Evolutionary conservation across 2,888 invertebrate genomes (phyloP), one percentile per base, ranked within the genome.

Genomic region (Euzetes globulus): DNA sequence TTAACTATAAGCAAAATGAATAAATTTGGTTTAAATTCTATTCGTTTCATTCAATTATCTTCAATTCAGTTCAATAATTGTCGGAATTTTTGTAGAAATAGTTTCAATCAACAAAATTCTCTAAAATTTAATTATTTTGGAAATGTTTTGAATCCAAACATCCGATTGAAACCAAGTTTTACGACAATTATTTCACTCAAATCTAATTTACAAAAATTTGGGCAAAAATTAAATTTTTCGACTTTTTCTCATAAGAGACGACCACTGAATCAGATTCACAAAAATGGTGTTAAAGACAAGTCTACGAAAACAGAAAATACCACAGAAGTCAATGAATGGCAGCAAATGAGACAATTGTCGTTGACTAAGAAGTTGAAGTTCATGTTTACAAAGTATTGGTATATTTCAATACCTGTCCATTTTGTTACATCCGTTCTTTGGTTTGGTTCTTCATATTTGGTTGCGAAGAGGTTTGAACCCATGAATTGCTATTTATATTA

Each of bases 311-410:
- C 29, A 27, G 37, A 33, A 17, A n/a, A 29, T 19, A 11, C 5
- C n/a, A 37, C 4, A 19, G 33, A 17, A 37, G 7, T 37, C 1
- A 72, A 58, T 47, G 72, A 76, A 72, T 72, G 83, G 78, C 87
- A 19, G 33, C 71, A 55, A 79, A 77, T 52, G 41, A 79, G 58
- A 76, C 58, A 91, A 82, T 81, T 84, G 79, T 86, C 89, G 0
- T 81, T 94, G 2, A 88, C 92, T 81, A 87, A 91, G 79, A 88
- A 88, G 80, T 94, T 97, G 83, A 95, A 94, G 83, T 86, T 89
- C 81, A 91, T 96, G 89, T 92, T 92, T 82, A 91, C 90, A 82
- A 91, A 95, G 81, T 97, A 98, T 84, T 98, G 98, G 92, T 95
- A 98, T 84, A 91, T 98, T 73, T 84, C 96, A 75, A 85, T 98